phyloP scores from a whole-genome alignment of 53 echinoderm and acorn worm genomes.

The Patiria pectinifera region DNA sequence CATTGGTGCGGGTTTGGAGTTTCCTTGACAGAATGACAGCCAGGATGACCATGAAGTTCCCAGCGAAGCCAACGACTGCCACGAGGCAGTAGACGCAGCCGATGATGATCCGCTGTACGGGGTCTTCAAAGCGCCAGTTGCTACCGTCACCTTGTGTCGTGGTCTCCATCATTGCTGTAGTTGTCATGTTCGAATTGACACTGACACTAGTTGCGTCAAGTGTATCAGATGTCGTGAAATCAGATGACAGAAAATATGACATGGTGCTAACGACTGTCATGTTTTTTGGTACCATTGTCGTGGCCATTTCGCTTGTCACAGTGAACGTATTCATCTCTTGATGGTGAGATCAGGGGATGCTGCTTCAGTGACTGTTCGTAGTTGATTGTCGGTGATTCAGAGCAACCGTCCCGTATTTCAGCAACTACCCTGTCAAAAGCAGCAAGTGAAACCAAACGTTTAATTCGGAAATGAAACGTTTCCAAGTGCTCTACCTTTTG shows the following conservation, averaged over 20 bases:
- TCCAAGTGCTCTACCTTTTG: too few relatives aligned
- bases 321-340: not conserved
- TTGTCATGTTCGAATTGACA: not conserved
- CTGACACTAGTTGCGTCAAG: too few relatives aligned
- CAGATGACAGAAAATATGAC: not conserved
- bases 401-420: not conserved
- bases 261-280: not conserved
- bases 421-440: not conserved
- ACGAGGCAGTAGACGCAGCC: slow-evolving; percentile 54
- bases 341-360: not conserved
- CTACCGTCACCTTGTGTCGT: slow-evolving; percentile 38
- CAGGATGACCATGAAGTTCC: slow-evolving; percentile 73
- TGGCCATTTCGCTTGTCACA: not conserved
- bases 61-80: slow-evolving; percentile 52
- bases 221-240: too few relatives aligned
- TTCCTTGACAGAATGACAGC: slow-evolving; percentile 67
- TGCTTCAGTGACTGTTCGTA: not conserved
- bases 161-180: not conserved
- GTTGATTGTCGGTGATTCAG: not conserved
- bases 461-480: not conserved
- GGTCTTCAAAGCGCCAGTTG: slow-evolving; percentile 66
- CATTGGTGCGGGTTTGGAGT: slow-evolving; percentile 76
- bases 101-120: slow-evolving; percentile 56
- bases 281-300: not conserved
- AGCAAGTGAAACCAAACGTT: not conserved